Evolutionary conservation across 2,888 invertebrate species (phyloP), one percentile per base, ranked within the genome.

Genomic region (Trichogramma evanescens): DNA sequence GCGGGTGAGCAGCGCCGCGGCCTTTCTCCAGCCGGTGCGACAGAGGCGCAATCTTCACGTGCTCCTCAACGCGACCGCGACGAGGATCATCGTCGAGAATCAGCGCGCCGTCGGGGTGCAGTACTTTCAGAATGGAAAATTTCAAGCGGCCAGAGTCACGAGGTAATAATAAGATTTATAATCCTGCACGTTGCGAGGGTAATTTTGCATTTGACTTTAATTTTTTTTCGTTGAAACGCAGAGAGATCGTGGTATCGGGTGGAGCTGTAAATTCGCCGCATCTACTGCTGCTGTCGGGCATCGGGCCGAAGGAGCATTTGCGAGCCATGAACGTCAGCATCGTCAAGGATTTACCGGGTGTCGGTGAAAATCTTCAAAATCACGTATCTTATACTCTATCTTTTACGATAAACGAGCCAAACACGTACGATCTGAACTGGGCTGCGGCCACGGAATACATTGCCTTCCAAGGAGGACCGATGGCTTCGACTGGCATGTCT

Each of bases 181-280:
- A 46, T 13, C 13, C 9, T n/a, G 46, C 46, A 13, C 46, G n/a
- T n/a, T 10, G 9, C 4, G 9, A 2, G 5, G 9, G 46, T 8
- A 9, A 46, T 46, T 10, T 46, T 46, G 9, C 46, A 46, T 10
- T 46, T 46, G 10, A 8, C 10, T 6, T 6, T 5, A 6, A 4
- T 46, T 10, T 10, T 9, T 46, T 46, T 10, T 46, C 9, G 9
- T 10, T 46, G 46, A 8, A 8, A 54, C 41, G 1, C 26, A 62
- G 71, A 10, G 77, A 84, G 81, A 81, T 82, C 0, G 79, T 88
- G 46, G 70, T 87, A 10, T 83, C 84, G 3, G 85, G 81, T 4
- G 88, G 88, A 1, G 82, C 87, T 0, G 72, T 88, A 7, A 87
- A 87, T 74, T 84, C 87, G 0, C 87, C 88, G 0, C 86, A 88